phyloP scores from a whole-genome alignment of 1,140 invertebrate species.

The Agrypnia vestita region DNA sequence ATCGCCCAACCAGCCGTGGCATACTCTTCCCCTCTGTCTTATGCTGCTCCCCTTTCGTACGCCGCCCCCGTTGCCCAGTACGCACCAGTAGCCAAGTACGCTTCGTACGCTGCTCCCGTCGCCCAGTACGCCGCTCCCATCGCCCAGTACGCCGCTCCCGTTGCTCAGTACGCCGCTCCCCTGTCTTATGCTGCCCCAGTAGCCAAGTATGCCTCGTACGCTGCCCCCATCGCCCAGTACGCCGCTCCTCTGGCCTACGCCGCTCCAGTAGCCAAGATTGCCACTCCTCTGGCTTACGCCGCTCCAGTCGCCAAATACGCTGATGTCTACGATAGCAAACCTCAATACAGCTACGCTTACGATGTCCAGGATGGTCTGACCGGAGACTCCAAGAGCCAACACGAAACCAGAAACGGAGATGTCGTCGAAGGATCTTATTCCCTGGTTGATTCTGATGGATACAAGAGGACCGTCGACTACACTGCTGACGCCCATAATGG shows the following conservation, averaged over 20 bases:
- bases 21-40: conserved; percentile 53
- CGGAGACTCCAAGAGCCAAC: conserved; percentile 72
- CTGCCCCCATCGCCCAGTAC: conserved; percentile 63
- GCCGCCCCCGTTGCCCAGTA: conserved; percentile 61
- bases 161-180: conserved; percentile 63
- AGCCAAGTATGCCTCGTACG: conserved; percentile 65
- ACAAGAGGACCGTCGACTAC: conserved; percentile 38
- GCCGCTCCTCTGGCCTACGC: conserved; percentile 48
- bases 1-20: conserved; percentile 60
- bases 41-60: conserved; percentile 55
- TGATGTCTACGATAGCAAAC: conserved; percentile 76
- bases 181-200: too few relatives aligned
- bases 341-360: conserved; percentile 80
- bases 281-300: conserved; percentile 54
- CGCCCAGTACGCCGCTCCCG: conserved; percentile 59
- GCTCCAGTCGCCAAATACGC: conserved; percentile 62
- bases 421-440: conserved; percentile 70
- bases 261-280: conserved; percentile 50
- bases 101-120: conserved; percentile 57
- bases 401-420: conserved; percentile 74
- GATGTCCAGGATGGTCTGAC: conserved; percentile 78
- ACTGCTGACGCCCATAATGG: conserved; percentile 44
- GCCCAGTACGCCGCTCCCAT: too few relatives aligned
- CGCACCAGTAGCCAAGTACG: conserved; percentile 57
- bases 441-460: conserved; percentile 37